A percentile compares a stretch with the other conserved stretches of the same genome.
Evolutionary conservation across 2,113 vertebrate species (phyloP).

Genomic region (Orcinus orca): DNA sequence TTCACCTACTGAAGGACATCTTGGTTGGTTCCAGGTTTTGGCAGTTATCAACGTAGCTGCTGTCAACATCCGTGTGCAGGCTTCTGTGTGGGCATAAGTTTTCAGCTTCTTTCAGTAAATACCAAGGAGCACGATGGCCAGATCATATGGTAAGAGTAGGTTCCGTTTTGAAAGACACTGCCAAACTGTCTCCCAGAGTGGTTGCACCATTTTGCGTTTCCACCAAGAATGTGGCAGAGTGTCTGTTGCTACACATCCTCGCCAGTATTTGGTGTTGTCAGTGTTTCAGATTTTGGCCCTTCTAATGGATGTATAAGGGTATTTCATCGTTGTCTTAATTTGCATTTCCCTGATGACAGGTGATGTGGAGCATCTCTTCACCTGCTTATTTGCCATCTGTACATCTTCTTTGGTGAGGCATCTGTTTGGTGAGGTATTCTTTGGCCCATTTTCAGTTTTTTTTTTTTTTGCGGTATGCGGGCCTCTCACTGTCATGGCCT

Average conservation of each 20-base stretch:
- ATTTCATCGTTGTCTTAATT: neutral
- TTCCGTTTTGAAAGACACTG: neutral
- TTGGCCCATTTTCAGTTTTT: neutral
- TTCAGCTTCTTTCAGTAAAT: neutral
- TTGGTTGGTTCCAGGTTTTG: neutral
- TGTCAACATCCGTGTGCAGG: neutral
- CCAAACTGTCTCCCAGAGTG: neutral
- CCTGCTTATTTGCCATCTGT: neutral
- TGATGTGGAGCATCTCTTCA: neutral
- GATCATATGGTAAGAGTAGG: neutral
- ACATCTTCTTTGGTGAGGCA: neutral
- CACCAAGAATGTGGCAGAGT: neutral
- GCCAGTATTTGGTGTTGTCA: neutral
- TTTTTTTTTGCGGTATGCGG: too few species aligned
- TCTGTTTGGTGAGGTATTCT: neutral
- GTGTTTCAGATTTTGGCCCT: neutral
- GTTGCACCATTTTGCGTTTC: neutral
- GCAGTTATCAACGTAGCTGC: neutral
- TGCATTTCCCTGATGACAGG: neutral
- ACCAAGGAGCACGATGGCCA: neutral
- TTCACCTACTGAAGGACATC: neutral
- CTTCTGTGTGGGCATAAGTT: neutral
- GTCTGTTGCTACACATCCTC: neutral
- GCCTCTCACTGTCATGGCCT: too few species aligned
- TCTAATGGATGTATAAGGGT: fast-evolving